phyloP scores from a whole-genome alignment of 2,113 vertebrate species.

The Antennarius striatus region DNA sequence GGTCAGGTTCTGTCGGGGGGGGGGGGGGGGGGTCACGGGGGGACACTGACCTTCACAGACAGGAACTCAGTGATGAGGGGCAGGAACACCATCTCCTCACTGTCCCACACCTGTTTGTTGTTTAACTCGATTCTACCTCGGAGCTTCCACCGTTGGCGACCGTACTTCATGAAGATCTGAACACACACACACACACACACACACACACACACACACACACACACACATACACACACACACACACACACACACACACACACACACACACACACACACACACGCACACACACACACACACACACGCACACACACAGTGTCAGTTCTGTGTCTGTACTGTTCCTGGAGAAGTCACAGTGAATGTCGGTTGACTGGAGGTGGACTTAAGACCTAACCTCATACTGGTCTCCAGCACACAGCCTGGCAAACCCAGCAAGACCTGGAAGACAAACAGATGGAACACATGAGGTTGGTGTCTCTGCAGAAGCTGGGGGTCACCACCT shows the following conservation, averaged over 20 bases:
- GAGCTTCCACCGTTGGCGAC: conserved; percentile 95
- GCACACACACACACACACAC: too few relatives aligned
- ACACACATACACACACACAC: too few relatives aligned
- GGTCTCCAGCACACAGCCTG: conserved; percentile 93
- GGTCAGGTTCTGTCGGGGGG: not conserved
- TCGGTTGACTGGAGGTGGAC: not conserved
- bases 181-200: conserved; percentile 30
- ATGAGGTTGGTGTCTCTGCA: too few relatives aligned
- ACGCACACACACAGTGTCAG: too few relatives aligned
- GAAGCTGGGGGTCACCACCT: too few relatives aligned
- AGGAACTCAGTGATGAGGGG: conserved; percentile 95
- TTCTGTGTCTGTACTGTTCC: too few relatives aligned
- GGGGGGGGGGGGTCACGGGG: too few relatives aligned
- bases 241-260: not conserved
- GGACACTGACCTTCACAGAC: conserved; percentile 88
- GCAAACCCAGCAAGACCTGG: conserved; percentile 96
- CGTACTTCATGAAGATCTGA: conserved; percentile 95
- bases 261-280: conserved; percentile 5
- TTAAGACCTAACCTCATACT: conserved; percentile 88
- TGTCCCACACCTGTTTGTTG: conserved; percentile 96
- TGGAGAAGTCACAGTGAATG: too few relatives aligned
- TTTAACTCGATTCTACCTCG: conserved; percentile 92
- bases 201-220: not conserved
- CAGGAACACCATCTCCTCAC: conserved; percentile 92
- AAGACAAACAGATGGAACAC: conserved; percentile 10